Conservation (phyloP, 1,140 invertebrate species). For the Hesperophylax magnus region DNA sequence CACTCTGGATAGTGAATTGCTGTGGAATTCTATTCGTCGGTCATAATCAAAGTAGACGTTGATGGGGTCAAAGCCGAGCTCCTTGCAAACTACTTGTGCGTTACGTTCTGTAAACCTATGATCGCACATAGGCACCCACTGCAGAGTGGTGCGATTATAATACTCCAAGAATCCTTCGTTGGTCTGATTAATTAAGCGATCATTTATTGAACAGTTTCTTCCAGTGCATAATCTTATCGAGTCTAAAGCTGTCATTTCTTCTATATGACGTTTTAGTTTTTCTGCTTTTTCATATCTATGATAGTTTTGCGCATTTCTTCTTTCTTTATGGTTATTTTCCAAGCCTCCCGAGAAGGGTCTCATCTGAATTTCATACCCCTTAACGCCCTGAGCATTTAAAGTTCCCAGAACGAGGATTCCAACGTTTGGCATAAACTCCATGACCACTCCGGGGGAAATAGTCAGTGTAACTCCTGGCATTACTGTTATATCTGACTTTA, state of each 20-base stretch:
- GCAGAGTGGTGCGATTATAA: conserved; percentile 93
- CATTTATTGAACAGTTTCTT: conserved; percentile 75
- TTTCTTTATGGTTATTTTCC: conserved; percentile 65
- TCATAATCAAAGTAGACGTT: conserved; percentile 90
- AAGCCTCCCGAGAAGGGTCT: conserved; percentile 74
- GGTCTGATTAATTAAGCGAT: conserved; percentile 67
- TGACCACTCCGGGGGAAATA: conserved; percentile 90
- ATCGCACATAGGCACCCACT: conserved; percentile 98
- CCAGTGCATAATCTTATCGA: conserved; percentile 83
- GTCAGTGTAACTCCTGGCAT: conserved; percentile 93
- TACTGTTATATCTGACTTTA: conserved; percentile 94
- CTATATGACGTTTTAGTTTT: conserved; percentile 67
- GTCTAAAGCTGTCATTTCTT: conserved; percentile 70
- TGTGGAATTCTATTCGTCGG: conserved; percentile 86
- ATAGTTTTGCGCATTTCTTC: conserved; percentile 59
- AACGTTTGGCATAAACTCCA: conserved; percentile 97
- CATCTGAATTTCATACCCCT: conserved; percentile 88
- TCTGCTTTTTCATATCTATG: conserved; percentile 55
- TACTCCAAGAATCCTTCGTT: conserved; percentile 93
- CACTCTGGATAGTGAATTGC: conserved; percentile 85
- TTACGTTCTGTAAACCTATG: conserved; percentile 94
- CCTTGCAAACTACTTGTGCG: conserved; percentile 94
- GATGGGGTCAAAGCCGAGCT: conserved; percentile 91
- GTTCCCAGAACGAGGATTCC: conserved; percentile 96
- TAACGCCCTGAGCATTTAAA: conserved; percentile 86